phyloP scores from a whole-genome alignment of 2,797 vertebrate genomes.

The Amniataba percoides region DNA sequence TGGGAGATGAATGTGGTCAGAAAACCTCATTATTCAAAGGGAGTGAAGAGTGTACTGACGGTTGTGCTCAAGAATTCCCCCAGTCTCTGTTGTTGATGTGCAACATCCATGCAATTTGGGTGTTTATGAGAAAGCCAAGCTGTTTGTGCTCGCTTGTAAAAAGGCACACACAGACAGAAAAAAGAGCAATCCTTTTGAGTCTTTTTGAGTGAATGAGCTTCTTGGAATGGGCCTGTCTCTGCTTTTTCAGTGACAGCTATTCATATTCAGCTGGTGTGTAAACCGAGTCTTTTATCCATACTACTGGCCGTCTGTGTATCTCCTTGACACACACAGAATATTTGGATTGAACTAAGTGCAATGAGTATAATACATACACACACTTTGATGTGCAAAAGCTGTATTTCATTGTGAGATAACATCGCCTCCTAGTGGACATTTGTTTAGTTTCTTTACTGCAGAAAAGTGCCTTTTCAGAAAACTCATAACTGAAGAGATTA shows the following conservation, averaged over 20 bases:
- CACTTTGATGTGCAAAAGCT: not conserved
- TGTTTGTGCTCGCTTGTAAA: slow-evolving; percentile 32
- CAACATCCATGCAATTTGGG: slow-evolving; percentile 29
- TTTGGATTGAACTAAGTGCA: slow-evolving; percentile 20
- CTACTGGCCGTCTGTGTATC: not conserved
- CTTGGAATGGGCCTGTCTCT: slow-evolving; percentile 17
- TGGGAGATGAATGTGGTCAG: slow-evolving; percentile 36
- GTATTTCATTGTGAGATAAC: slow-evolving; percentile 21
- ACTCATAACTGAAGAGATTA: not conserved
- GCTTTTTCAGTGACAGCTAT: slow-evolving; percentile 28
- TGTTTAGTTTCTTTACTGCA: not conserved
- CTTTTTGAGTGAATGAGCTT: slow-evolving; percentile 7
- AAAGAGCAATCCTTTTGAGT: slow-evolving; percentile 21
- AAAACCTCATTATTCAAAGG: slow-evolving; percentile 13
- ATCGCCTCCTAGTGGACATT: slow-evolving; percentile 65
- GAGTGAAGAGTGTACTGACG: slow-evolving; percentile 9
- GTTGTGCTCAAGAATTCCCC: slow-evolving; percentile 14
- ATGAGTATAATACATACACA: slow-evolving; percentile 17
- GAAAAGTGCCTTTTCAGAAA: not conserved
- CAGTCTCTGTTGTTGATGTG: slow-evolving; percentile 32
- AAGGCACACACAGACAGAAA: slow-evolving; percentile 24
- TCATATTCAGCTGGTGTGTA: slow-evolving; percentile 32
- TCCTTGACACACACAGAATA: slow-evolving; percentile 10
- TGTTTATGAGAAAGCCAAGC: slow-evolving; percentile 24
- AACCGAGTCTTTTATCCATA: slow-evolving; percentile 19